Evolutionary conservation across 2,888 invertebrate species (phyloP), one percentile per base, ranked within the genome.

Genomic region (Pelosia muscerda): DNA sequence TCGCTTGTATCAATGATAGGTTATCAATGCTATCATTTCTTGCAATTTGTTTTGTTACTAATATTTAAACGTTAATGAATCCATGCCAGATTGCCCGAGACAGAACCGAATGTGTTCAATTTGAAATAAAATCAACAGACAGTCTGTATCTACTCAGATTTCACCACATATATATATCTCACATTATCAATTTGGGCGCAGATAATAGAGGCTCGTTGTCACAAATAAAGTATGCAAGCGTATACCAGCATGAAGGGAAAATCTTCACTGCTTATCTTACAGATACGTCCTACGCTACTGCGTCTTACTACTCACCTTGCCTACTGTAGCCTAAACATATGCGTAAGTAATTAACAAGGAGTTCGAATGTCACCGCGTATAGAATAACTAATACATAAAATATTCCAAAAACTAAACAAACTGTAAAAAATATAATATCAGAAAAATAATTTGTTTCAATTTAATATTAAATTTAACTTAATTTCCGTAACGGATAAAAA

Each of bases 251-350:
- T 13, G 26, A 58, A 28, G 38, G 53, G 38, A 65, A 61, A 58
- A 66, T 65, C 25, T 54, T 13, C 64, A 49, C 60, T 58, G 70
- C 26, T 64, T 60, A 61, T 70, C 59, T 66, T 70, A 66, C 25
- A 62, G 69, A 65, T 11, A 28, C 53, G 58, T 38, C 62, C 66
- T 64, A 38, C 65, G 38, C 59, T 11, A 58, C 58, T 31, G 67
- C 22, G 68, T 61, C 60, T 56, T 34, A n/a, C 26, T 66, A 67
- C 68, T 63, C 65, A 54, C 56, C 72, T 79, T 73, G 75, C 73
- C n/a, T n/a, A n/a, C n/a, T n/a, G n/a, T n/a, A n/a, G n/a, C n/a
- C 72, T 81, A 65, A 75, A 77, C 71, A 71, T 64, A 67, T 66
- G 34, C 59, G 72, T 55, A 57, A 38, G 38, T 42, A n/a, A n/a